Percentiles rank a stretch among this genome's conserved stretches.
Conservation (phyloP, 2,113 vertebrate species). For the Glareola pratincola region DNA sequence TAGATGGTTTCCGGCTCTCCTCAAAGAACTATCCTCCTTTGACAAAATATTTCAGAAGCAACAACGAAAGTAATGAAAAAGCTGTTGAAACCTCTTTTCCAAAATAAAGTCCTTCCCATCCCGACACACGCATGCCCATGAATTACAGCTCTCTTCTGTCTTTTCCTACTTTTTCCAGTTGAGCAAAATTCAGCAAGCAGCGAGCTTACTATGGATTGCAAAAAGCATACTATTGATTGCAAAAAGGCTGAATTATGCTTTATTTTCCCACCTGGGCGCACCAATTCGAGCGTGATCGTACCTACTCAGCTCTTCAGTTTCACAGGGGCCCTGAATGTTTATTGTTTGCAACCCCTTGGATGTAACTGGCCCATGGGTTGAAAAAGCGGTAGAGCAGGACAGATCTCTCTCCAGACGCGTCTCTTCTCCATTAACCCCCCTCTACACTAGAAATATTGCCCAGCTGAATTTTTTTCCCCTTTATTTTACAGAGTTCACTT, state of each 20-base stretch:
- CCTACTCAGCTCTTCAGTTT: neutral
- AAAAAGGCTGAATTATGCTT: neutral
- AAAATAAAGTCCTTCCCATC: neutral
- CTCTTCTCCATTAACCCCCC: neutral
- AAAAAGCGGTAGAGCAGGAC: neutral
- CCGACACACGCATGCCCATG: neutral
- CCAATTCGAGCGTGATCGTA: neutral
- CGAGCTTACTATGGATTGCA: no score
- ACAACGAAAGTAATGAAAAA: neutral
- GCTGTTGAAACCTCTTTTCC: neutral
- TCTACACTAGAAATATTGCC: neutral
- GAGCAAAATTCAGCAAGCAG: neutral
- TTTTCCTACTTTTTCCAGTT: neutral
- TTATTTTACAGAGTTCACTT: neutral
- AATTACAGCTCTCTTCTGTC: neutral
- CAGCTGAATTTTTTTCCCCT: neutral
- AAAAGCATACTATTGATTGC: neutral
- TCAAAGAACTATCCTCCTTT: neutral
- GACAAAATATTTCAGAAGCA: neutral
- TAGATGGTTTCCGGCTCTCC: neutral
- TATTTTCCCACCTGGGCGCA: neutral
- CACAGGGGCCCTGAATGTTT: neutral
- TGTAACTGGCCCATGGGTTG: neutral
- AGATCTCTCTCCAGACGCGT: neutral
- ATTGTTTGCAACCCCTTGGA: neutral